Evolutionary conservation across 2,113 vertebrate species (phyloP), one percentile per base, ranked within the genome.

Genomic region (Ahaetulla prasina): DNA sequence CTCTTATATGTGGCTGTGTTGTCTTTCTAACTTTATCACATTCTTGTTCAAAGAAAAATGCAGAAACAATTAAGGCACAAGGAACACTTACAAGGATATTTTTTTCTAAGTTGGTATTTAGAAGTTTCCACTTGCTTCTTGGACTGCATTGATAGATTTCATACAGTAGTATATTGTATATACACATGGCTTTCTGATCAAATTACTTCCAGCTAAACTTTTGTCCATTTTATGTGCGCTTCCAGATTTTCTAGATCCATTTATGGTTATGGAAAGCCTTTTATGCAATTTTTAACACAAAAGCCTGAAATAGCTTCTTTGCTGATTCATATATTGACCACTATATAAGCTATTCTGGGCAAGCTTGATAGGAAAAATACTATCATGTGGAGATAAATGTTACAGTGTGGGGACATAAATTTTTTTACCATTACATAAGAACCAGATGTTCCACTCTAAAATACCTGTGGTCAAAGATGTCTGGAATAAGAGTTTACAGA

Each of bases 361-460:
- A 96, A 97, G 95, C 25, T 50, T 12, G 55, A 95, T 52, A 93
- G 88, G 95, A 92, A 96, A 97, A 95, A 91, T 93, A 96, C 89
- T 22, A 93, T 95, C 93, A 10, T 95, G 95, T 95, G 93, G 94
- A 80, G 96, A 95, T 92, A 94, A 96, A 97, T 93, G 91, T 91
- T 94, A 90, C 92, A 93, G n/a, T 92, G 91, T 93, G 92, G 54
- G 94, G 96, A 96, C 94, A 92, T 93, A 95, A 96, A 94, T 52
- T 94, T 94, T 97, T 96, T 96, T 94, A 88, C 94, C 92, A 0
- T 0, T 88, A 94, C 94, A 97, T 97, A 96, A 96, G 91, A 97
- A 96, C 95, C 97, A 97, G 97, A 97, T 98, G 96, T 97, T 97
- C 95, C 94, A 95, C 95, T 95, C 96, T 93, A 94, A 96, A 94